Conservation (phyloP, 2,113 vertebrate genomes). For the Ceyx melanurus region DNA sequence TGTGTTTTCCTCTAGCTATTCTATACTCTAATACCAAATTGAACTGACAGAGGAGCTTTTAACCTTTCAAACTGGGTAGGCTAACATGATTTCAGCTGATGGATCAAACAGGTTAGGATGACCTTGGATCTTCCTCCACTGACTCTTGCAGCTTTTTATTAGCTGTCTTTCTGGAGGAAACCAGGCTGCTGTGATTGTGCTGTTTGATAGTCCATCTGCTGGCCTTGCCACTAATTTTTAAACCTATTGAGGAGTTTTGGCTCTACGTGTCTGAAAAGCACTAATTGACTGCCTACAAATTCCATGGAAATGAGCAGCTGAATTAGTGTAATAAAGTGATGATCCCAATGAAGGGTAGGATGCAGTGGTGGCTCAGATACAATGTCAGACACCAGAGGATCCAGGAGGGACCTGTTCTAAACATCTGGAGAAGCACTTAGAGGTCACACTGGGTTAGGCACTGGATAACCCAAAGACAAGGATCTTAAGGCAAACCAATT, state of each 20-base stretch:
- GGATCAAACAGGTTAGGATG: constrained; percentile 51
- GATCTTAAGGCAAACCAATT: not conserved
- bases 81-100: constrained; percentile 64
- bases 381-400: not conserved
- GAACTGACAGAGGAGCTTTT: constrained; percentile 69
- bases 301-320: not conserved
- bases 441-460: not conserved
- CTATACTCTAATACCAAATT: constrained; percentile 31
- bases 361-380: not conserved
- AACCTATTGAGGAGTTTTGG: not conserved
- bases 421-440: not conserved
- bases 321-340: not conserved
- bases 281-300: not conserved
- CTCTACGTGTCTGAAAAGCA: not conserved
- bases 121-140: constrained; percentile 44
- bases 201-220: not conserved
- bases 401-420: not conserved
- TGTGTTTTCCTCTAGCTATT: constrained; percentile 58
- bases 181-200: not conserved
- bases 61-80: constrained; percentile 63
- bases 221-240: not conserved
- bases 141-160: not conserved
- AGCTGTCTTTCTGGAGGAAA: not conserved
- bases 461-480: not conserved
- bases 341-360: not conserved